Conservation (phyloP, 2,888 invertebrate species). For the Parapristionchus giblindavisi region DNA sequence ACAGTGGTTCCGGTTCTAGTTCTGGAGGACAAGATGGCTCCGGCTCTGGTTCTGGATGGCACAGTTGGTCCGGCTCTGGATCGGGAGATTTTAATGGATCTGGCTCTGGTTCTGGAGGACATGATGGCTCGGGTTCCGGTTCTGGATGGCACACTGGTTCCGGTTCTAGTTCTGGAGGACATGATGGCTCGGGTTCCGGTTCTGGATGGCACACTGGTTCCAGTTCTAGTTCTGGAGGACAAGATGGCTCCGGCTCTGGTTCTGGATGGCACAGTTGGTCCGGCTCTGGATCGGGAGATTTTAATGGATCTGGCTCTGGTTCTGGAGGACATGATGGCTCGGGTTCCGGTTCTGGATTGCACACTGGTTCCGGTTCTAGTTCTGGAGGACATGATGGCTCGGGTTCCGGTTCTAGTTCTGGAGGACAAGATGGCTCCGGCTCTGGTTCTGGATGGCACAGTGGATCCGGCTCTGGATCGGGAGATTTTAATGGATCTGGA, state of each 20-base stretch:
- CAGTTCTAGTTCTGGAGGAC: neutral
- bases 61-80: slow-evolving; percentile 10
- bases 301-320: too few relatives aligned
- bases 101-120: slow-evolving; percentile 18
- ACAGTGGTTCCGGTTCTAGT: slow-evolving; percentile 11
- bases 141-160: slow-evolving; percentile 5
- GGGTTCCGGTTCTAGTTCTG: neutral
- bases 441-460: neutral
- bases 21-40: neutral
- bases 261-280: neutral
- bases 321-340: neutral
- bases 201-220: neutral
- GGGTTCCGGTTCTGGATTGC: neutral
- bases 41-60: neutral
- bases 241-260: neutral
- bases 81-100: neutral
- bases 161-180: slow-evolving; percentile 2
- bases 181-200: neutral
- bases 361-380: neutral
- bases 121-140: neutral
- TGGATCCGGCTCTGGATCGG: neutral
- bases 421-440: neutral
- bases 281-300: slow-evolving; percentile 15
- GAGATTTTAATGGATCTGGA: neutral
- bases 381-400: neutral